Percentiles rank a stretch among this genome's conserved stretches.
These are phyloP conservation scores for Copidosoma aretas DNA, from an alignment of 2,888 invertebrate genomes.

Conservation along the genomic window DNA sequence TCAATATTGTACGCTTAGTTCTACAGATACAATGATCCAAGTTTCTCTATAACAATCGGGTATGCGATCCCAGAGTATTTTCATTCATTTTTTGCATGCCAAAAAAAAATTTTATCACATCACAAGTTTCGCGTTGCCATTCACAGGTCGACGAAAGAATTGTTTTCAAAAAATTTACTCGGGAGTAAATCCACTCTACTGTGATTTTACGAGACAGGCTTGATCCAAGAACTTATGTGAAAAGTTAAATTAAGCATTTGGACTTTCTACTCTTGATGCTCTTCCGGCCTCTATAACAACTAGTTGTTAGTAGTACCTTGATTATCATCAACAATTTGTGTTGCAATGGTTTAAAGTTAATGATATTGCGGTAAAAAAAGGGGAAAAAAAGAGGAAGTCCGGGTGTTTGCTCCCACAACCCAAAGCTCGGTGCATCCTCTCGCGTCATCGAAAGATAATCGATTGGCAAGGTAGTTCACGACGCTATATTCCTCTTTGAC, in stretches of 20 bases:
- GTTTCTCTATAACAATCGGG: too few species aligned
- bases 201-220: too few species aligned
- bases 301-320: slow-evolving; percentile 5
- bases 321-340: slow-evolving; percentile 6
- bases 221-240: not conserved
- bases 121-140: too few species aligned
- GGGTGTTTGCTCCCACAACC: slow-evolving; percentile 13
- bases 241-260: not conserved
- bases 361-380: slow-evolving; percentile 9
- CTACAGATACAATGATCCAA: too few species aligned
- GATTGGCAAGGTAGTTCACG: slow-evolving; percentile 6
- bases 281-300: slow-evolving; percentile 24
- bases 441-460: slow-evolving; percentile 16
- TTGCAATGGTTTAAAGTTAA: slow-evolving; percentile 10
- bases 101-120: too few species aligned
- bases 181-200: too few species aligned
- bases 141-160: too few species aligned
- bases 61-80: too few species aligned
- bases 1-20: too few species aligned
- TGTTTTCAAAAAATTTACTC: too few species aligned
- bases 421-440: not conserved
- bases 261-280: slow-evolving; percentile 29
- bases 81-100: too few species aligned
- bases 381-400: slow-evolving; percentile 14
- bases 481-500: not conserved